These are phyloP conservation scores for Pyrgilauda ruficollis DNA, from an alignment of 2,113 vertebrate species.

Conservation along the genomic window DNA sequence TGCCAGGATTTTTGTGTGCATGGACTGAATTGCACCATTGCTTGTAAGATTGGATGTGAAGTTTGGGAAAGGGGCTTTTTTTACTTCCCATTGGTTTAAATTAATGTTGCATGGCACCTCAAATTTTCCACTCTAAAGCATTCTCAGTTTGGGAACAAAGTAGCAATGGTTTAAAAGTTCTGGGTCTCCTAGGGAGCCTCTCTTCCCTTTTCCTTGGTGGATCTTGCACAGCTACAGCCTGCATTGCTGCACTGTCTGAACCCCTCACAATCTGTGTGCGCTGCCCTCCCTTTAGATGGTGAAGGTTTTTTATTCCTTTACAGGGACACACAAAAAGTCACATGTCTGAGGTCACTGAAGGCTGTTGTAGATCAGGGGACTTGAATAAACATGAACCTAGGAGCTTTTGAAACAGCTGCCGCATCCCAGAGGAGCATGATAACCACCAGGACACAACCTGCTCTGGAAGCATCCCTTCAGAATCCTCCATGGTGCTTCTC, in stretches of 20 bases:
- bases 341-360: background rate
- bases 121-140: background rate
- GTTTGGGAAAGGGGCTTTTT: background rate
- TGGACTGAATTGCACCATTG: background rate
- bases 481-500: background rate
- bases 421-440: background rate
- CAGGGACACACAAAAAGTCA: background rate
- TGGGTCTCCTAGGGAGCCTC: background rate
- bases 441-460: background rate
- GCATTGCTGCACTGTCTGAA: background rate
- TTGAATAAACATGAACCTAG: background rate
- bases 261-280: accelerated
- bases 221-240: background rate
- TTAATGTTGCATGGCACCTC: accelerated
- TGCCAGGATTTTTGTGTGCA: background rate
- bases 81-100: background rate
- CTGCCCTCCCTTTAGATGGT: background rate
- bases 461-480: background rate
- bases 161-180: background rate
- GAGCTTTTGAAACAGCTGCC: background rate
- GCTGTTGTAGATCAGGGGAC: background rate
- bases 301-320: background rate
- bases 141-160: background rate
- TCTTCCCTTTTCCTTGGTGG: background rate
- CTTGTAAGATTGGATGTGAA: background rate